Percentiles rank a stretch among this genome's conserved stretches.
Conservation (phyloP, 1,140 invertebrate genomes). For the Camponotus floridanus region DNA sequence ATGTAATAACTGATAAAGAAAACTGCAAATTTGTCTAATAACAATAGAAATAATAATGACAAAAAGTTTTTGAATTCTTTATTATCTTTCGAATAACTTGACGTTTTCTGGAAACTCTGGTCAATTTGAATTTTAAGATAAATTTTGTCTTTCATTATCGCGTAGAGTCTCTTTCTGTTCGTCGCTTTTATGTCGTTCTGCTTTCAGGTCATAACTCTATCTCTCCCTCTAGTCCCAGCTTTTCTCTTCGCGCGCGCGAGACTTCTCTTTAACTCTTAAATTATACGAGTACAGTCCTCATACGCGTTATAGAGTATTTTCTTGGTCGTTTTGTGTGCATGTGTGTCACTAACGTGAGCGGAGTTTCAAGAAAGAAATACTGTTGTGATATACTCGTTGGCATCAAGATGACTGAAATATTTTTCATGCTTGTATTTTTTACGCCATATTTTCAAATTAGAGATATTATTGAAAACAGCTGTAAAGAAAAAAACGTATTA, state of each 20-base stretch:
- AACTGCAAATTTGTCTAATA: not conserved
- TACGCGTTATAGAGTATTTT: conserved; percentile 51
- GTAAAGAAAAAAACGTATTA: not conserved
- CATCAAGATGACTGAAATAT: conserved; percentile 43
- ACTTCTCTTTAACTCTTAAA: conserved; percentile 64
- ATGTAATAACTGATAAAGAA: conserved; percentile 1
- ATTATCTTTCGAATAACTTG: not conserved
- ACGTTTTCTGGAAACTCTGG: not conserved
- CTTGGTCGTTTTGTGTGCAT: conserved; percentile 42
- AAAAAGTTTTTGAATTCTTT: not conserved
- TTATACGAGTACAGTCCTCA: conserved; percentile 55
- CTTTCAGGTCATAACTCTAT: conserved; percentile 35
- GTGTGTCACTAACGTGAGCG: conserved; percentile 46
- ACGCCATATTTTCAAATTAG: not conserved
- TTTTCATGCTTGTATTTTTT: not conserved
- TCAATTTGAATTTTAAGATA: conserved; percentile 41
- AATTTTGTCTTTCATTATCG: conserved; percentile 39
- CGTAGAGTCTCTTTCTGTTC: conserved; percentile 4
- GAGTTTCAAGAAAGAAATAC: conserved; percentile 50
- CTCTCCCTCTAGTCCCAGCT: conserved; percentile 37
- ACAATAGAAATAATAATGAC: not conserved
- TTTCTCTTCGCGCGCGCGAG: conserved; percentile 13
- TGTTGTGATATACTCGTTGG: conserved; percentile 42
- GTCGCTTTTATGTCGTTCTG: conserved; percentile 13
- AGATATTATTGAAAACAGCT: not conserved